Conservation (phyloP, 2,888 invertebrate species). For the Agrotis exclamationis region DNA sequence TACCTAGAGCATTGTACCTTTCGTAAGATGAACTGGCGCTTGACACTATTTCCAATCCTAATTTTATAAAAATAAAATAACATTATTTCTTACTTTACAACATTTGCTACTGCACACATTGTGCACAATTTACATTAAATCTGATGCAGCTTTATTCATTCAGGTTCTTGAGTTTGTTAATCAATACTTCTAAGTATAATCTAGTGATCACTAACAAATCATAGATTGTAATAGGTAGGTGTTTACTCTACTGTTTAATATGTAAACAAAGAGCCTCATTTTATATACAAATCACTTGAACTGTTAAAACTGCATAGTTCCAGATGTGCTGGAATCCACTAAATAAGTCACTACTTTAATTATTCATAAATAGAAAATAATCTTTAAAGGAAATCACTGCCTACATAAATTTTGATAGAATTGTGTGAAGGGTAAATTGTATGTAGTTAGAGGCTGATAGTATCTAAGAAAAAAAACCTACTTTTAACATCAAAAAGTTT, state of each 20-base stretch:
- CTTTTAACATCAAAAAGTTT: conserved; percentile 46
- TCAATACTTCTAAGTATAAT: conserved; percentile 32
- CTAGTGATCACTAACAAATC: conserved; percentile 32
- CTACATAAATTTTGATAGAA: conserved; percentile 32
- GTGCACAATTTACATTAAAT: conserved; percentile 80
- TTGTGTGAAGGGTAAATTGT: conserved; percentile 27
- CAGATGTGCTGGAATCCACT: conserved; percentile 33
- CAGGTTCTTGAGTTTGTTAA: conserved; percentile 48
- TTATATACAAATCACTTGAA: conserved; percentile 72
- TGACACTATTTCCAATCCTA: conserved; percentile 82
- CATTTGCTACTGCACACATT: conserved; percentile 86
- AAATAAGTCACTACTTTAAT: conserved; percentile 7
- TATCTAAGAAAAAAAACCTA: conserved; percentile 20
- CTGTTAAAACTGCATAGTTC: conserved; percentile 41
- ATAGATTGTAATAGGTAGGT: conserved; percentile 25
- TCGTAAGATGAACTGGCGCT: conserved; percentile 80
- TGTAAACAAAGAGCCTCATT: conserved; percentile 67
- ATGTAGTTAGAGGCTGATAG: conserved; percentile 27
- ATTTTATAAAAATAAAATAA: conserved; percentile 89
- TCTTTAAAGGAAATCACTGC: conserved; percentile 13
- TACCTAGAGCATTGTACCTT: conserved; percentile 88
- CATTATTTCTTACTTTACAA: conserved; percentile 85
- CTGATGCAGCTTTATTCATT: conserved; percentile 63
- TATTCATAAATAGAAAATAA: conserved; percentile 22
- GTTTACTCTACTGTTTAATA: conserved; percentile 45